phyloP scores from a whole-genome alignment of 2,797 vertebrate species.

The Rachycentron canadum region DNA sequence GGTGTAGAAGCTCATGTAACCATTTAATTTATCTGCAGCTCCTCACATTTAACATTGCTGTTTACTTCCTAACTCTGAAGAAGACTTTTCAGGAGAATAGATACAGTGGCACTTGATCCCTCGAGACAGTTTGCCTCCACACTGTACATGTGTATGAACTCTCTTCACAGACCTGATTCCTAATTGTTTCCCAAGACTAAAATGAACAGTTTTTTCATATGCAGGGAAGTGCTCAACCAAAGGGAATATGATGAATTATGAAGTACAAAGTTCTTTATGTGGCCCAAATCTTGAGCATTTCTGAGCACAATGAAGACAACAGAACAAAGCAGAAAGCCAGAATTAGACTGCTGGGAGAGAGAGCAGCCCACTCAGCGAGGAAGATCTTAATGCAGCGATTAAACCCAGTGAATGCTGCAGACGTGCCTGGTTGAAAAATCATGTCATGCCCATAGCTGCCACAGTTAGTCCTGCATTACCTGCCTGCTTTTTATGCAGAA shows the following conservation, averaged over 20 bases:
- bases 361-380: slow-evolving; percentile 47
- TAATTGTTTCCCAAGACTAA: neutral
- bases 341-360: slow-evolving; percentile 48
- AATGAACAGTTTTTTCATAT: slow-evolving; percentile 5
- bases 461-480: slow-evolving; percentile 87
- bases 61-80: neutral
- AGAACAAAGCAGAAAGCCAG: slow-evolving; percentile 39
- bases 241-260: slow-evolving; percentile 41
- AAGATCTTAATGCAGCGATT: slow-evolving; percentile 79
- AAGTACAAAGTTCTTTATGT: slow-evolving; percentile 36
- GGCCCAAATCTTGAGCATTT: slow-evolving; percentile 41
- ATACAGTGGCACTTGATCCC: neutral
- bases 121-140: neutral
- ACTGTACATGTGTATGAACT: neutral
- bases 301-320: slow-evolving; percentile 26
- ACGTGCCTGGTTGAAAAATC: slow-evolving; percentile 83
- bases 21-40: neutral
- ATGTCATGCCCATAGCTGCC: slow-evolving; percentile 90
- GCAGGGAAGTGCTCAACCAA: neutral
- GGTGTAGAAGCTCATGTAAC: neutral
- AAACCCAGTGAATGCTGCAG: slow-evolving; percentile 67
- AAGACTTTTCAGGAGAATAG: neutral
- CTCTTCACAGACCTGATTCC: neutral
- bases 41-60: neutral
- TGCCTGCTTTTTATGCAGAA: slow-evolving; percentile 81